A percentile compares a stretch with the other conserved stretches of the same genome.
Evolutionary conservation across 2,797 vertebrate genomes (phyloP).

Genomic region (Trachurus trachurus): DNA sequence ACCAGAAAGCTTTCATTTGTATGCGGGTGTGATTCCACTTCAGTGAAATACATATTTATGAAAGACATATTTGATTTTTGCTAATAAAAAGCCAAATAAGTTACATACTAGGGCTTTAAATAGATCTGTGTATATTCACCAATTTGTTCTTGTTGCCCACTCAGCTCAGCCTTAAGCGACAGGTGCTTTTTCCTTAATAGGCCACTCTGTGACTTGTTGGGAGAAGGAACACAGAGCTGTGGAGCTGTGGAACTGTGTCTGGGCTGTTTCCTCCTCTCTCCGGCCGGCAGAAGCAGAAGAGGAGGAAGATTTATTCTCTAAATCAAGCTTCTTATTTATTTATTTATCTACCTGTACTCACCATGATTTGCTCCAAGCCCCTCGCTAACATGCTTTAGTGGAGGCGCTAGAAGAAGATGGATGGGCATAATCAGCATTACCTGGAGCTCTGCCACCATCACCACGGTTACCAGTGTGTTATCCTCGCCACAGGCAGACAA

Average conservation of each 20-base stretch:
- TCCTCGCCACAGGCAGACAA: neutral
- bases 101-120: too few species aligned
- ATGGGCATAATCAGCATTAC: conserved; percentile 68
- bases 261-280: neutral
- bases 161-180: conserved; percentile 1
- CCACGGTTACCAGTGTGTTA: conserved; percentile 42
- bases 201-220: neutral
- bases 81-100: too few species aligned
- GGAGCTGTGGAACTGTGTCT: neutral
- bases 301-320: conserved; percentile 44
- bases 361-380: conserved; percentile 46
- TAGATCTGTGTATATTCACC: too few species aligned
- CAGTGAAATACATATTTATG: too few species aligned
- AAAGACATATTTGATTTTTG: too few species aligned
- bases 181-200: conserved; percentile 1
- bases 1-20: too few species aligned
- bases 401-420: conserved; percentile 60
- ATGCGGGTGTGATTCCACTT: too few species aligned
- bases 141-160: too few species aligned
- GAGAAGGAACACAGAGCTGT: conserved; percentile 20
- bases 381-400: conserved; percentile 51
- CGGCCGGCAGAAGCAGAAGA: conserved; percentile 9
- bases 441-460: conserved; percentile 45
- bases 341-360: conserved; percentile 52
- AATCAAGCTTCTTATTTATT: conserved; percentile 61